Evolutionary conservation across 2,797 vertebrate genomes (phyloP).

Genomic region (Paramormyrops hopkinsi): DNA sequence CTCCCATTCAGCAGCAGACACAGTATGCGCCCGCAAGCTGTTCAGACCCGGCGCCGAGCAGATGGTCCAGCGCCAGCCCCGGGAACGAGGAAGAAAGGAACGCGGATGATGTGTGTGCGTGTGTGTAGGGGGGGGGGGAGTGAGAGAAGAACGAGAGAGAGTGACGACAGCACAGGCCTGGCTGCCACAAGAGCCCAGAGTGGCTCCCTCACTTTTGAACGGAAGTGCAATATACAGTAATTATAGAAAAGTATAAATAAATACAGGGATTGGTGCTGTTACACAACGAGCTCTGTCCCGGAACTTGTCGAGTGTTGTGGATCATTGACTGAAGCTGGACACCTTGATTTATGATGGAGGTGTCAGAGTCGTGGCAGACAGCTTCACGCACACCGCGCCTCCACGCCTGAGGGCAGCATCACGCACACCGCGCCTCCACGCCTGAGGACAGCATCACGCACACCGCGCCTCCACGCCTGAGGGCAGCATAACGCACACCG

Average conservation of each 20-base stretch:
- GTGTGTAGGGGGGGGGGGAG: not conserved
- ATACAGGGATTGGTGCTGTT: not conserved
- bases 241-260: constrained; percentile 1
- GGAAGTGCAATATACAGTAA: not conserved
- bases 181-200: constrained; percentile 43
- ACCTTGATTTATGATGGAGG: not conserved
- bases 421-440: not conserved
- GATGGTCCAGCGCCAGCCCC: constrained; percentile 40
- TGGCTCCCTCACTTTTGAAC: constrained; percentile 48
- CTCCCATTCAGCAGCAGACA: constrained; percentile 65
- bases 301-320: not conserved
- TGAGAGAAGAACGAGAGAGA: constrained; percentile 19
- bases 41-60: constrained; percentile 41
- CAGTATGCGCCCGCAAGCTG: constrained; percentile 52
- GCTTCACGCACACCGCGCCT: not conserved
- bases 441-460: not conserved
- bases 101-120: constrained; percentile 36
- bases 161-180: constrained; percentile 37
- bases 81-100: constrained; percentile 34
- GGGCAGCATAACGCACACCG: not conserved
- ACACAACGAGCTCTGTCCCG: not conserved
- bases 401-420: rapidly evolving
- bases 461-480: not conserved
- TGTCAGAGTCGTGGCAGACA: not conserved
- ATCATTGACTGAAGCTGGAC: not conserved